Base-by-base conservation (phyloP, 35 echinoderm and acorn worm species). In the Lytechinus variegatus region DNA sequence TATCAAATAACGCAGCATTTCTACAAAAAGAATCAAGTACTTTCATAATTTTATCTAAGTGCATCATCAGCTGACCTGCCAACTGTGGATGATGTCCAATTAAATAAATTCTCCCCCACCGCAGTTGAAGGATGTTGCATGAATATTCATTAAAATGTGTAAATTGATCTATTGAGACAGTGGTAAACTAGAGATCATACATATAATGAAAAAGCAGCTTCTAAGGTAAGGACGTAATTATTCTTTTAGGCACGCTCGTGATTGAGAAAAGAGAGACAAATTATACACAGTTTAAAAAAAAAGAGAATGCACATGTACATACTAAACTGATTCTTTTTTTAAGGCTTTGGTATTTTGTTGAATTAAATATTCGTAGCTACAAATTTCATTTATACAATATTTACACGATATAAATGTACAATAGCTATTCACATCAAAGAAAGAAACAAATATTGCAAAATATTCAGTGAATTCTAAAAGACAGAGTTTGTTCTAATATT, bases 281-380 rank as follows among this genome's bases (percentile, higher is more conserved):
- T 79, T n/a, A 24, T n/a, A 79, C 19, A 79, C 66, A 79, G 2
- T 44, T 44, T n/a, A n/a, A n/a, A n/a, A 44, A 44, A 44, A 44
- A 44, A 79, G 24, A 79, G 19, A 24, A 24, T 24, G 19, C 4
- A 79, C 66, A 79, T 79, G 19, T 79, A 79, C 66, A n/a, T 6
- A 79, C 16, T 79, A 16, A 79, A n/a, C 66, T 24, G n/a, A n/a
- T 24, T 16, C 19, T 24, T 79, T 79, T 71, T 71, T 71, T 79
- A 79, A 79, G 14, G 66, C 66, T 79, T 79, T 79, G 66, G 66
- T 79, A 79, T 79, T 44, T 79, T 79, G 66, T 79, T 79, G 66
- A 79, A 79, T 79, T 24, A 8, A 79, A 79, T 24, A 19, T 79
- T 58, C 5, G n/a, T 79, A 79, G n/a, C n/a, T 79, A 79, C 66